These are phyloP conservation scores for Nothoprocta perdicaria DNA, from an alignment of 2,113 vertebrate genomes.

Conservation along the genomic window DNA sequence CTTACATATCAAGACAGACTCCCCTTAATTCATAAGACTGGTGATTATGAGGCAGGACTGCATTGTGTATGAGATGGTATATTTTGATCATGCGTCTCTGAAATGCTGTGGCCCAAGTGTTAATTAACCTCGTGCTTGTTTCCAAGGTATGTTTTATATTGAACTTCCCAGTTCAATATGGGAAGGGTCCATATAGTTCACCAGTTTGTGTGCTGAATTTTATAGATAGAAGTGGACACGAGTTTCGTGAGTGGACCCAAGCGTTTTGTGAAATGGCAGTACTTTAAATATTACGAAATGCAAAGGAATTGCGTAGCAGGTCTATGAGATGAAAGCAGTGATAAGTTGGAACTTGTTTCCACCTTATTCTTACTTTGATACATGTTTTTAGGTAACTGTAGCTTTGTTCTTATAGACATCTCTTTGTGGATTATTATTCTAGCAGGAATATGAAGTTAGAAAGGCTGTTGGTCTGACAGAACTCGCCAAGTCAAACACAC, in stretches of 20 bases:
- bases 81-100: background rate
- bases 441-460: background rate
- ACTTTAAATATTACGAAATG: background rate
- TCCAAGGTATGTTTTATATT: background rate
- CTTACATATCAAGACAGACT: too few species aligned
- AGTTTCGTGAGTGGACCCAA: background rate
- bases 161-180: background rate
- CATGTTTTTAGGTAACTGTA: background rate
- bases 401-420: background rate
- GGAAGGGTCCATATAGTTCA: background rate
- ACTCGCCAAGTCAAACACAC: fast-evolving
- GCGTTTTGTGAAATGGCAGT: background rate
- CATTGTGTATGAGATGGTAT: background rate
- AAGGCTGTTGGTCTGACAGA: background rate
- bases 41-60: too few species aligned
- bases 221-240: fast-evolving
- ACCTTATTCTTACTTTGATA: background rate
- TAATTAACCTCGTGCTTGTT: background rate
- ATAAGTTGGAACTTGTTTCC: background rate
- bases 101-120: background rate
- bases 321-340: background rate
- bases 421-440: background rate
- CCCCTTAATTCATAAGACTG: too few species aligned
- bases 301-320: background rate
- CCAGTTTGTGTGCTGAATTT: background rate